Percentiles rank a stretch among this genome's conserved stretches.
Evolutionary conservation across 2,113 vertebrate species (phyloP).

Genomic region (Vireo altiloquus): DNA sequence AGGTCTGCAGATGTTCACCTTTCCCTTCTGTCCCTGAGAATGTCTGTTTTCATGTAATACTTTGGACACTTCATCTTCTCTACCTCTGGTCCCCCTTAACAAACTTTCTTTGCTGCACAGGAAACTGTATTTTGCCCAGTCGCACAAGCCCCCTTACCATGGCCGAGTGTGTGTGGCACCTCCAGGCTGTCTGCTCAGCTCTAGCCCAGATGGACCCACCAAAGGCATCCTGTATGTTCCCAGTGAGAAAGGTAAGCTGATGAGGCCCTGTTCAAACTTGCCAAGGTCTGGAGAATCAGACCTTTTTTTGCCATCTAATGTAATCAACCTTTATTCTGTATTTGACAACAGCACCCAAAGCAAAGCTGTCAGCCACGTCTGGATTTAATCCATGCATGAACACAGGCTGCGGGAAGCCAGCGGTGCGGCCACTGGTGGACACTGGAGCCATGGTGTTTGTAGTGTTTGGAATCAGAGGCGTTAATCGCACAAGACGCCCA

Average conservation of each 20-base stretch:
- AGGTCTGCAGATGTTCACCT: background rate
- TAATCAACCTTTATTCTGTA: background rate
- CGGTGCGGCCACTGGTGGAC: constrained; percentile 91
- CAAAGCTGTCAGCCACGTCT: constrained; percentile 77
- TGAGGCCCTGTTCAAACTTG: fast-evolving
- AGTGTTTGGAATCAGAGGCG: constrained; percentile 91
- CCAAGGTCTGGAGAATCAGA: background rate
- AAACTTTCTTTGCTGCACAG: constrained; percentile 66
- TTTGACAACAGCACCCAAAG: constrained; percentile 38
- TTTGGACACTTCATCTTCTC: background rate
- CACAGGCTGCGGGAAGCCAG: constrained; percentile 83
- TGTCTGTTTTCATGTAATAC: background rate
- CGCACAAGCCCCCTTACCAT: constrained; percentile 85
- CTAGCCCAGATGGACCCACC: constrained; percentile 84
- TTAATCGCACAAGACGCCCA: constrained; percentile 80
- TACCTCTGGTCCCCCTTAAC: background rate
- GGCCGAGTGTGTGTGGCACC: constrained; percentile 85
- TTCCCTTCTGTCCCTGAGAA: background rate
- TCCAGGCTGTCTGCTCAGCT: constrained; percentile 86
- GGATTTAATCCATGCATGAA: constrained; percentile 92
- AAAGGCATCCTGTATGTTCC: constrained; percentile 88
- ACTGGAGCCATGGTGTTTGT: constrained; percentile 98
- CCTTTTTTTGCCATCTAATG: fast-evolving
- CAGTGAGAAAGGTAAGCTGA: constrained; percentile 77
- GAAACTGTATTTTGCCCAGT: constrained; percentile 90